A percentile compares a stretch with the other conserved stretches of the same genome.
phyloP scores from a whole-genome alignment of 2,113 vertebrate genomes.

The Caranx ignobilis region DNA sequence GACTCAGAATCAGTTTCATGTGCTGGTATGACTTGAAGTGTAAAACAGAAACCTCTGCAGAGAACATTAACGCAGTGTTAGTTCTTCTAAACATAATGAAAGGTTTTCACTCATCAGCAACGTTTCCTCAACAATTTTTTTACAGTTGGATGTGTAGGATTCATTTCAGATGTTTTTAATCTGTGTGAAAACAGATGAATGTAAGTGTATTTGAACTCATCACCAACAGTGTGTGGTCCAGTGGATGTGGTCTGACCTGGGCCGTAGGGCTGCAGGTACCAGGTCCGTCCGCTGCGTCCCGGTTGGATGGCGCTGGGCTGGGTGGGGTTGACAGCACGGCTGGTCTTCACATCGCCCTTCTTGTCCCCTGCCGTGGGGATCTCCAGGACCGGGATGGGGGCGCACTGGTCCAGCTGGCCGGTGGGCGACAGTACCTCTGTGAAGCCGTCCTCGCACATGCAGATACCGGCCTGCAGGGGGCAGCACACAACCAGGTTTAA shows the following conservation, averaged over 20 bases:
- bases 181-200: neutral
- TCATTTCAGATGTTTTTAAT: neutral
- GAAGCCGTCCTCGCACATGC: conserved; percentile 95
- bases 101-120: conserved; percentile 48
- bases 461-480: conserved; percentile 87
- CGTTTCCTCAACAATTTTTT: neutral
- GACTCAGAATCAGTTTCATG: neutral
- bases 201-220: neutral
- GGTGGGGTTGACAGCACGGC: conserved; percentile 93
- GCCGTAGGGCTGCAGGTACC: conserved; percentile 98
- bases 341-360: conserved; percentile 95
- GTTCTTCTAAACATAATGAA: conserved; percentile 31
- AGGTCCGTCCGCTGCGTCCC: conserved; percentile 89
- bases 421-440: conserved; percentile 92
- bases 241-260: conserved; percentile 85
- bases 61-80: conserved; percentile 18
- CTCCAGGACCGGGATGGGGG: conserved; percentile 93
- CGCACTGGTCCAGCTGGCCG: conserved; percentile 92
- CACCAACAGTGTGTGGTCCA: neutral
- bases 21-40: neutral
- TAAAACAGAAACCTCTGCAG: conserved; percentile 22
- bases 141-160: neutral
- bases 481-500: conserved; percentile 48
- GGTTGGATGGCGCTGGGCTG: conserved; percentile 86
- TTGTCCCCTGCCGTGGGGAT: conserved; percentile 92